A percentile compares a stretch with the other conserved stretches of the same genome.
Evolutionary conservation across 2,888 invertebrate genomes (phyloP).

Genomic region (Dynastes grantii): DNA sequence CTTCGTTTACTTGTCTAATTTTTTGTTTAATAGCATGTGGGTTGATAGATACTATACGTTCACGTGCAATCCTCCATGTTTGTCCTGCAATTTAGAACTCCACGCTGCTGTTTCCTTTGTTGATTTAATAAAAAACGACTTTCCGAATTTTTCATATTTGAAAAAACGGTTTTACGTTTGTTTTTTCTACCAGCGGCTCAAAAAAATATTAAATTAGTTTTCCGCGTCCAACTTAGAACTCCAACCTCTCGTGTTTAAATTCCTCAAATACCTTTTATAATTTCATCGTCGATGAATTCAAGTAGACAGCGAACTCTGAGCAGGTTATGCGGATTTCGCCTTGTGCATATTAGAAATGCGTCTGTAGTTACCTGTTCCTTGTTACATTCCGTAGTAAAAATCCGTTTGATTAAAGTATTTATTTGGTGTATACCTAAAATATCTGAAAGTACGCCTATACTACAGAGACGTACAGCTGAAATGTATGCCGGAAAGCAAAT

Average conservation of each 20-base stretch:
- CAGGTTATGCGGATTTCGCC: background rate
- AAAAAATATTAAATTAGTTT: slow-evolving; percentile 20
- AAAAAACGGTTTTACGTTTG: slow-evolving; percentile 17
- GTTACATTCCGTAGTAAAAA: too few species aligned
- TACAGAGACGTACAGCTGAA: too few species aligned
- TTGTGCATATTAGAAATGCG: too few species aligned
- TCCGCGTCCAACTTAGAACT: background rate
- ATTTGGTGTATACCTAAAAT: too few species aligned
- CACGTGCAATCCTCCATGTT: slow-evolving; percentile 2
- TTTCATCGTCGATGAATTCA: background rate
- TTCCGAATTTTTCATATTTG: slow-evolving; percentile 19
- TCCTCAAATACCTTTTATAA: background rate
- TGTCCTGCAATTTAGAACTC: background rate
- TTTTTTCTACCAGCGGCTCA: background rate
- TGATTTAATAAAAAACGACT: slow-evolving; percentile 10
- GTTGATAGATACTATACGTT: background rate
- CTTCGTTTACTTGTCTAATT: too few species aligned
- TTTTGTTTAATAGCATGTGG: too few species aligned
- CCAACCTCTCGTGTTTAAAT: slow-evolving; percentile 1
- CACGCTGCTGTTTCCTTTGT: background rate
- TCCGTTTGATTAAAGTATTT: too few species aligned
- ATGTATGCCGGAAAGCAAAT: too few species aligned
- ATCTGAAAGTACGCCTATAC: too few species aligned
- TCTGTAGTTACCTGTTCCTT: too few species aligned
- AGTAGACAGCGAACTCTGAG: background rate